Base-by-base conservation (phyloP, 1,140 invertebrate genomes). In the Drosophila biarmipes region DNA sequence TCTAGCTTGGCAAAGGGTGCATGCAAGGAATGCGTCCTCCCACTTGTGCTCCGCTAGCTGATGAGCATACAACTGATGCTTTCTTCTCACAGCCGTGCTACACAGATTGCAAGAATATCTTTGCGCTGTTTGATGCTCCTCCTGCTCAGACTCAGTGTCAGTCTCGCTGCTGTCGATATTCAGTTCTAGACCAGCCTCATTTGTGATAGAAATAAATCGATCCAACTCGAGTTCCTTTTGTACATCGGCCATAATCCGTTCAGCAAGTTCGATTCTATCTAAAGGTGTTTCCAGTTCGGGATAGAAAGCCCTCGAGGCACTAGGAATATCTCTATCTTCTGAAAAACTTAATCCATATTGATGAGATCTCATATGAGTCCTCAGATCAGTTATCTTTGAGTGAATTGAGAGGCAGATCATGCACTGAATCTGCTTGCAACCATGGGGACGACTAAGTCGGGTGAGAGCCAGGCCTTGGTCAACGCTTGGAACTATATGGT, bases 41-140 rank as follows among this genome's bases (percentile, higher is more conserved):
- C 75, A 81, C 12, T 27, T 55, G 42, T 92, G 91, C 6, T 63
- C 19, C 2, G 72, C 66, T n/a, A 63, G 24, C 40, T 92, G 91
- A 57, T 92, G 91, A 7, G 78, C 68, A 42, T 82, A 90, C 0
- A 92, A 40, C 52, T 82, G 72, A 55, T 89, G 71, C 35, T 89
- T 91, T 12, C 91, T 92, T 10, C 75, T 73, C 54, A 94, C 92
- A 38, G 61, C 43, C 54, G 92, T 75, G n/a, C 80, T 80, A 62
- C 93, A 94, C 1, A 91, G 80, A 38, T 92, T 90, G 73, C 94
- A 94, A 43, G 42, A 49, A 54, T 59, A 55, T 21, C 8, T 49
- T 8, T 4, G 11, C 1, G 10, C 29, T 15, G 45, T 29, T 10
- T 6, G 24, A 1, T 19, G 10, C 3, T 56, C 34, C 8, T 49